Evolutionary conservation across 2,797 vertebrate genomes (phyloP).

Genomic region (Spinibarbus caldwelli): DNA sequence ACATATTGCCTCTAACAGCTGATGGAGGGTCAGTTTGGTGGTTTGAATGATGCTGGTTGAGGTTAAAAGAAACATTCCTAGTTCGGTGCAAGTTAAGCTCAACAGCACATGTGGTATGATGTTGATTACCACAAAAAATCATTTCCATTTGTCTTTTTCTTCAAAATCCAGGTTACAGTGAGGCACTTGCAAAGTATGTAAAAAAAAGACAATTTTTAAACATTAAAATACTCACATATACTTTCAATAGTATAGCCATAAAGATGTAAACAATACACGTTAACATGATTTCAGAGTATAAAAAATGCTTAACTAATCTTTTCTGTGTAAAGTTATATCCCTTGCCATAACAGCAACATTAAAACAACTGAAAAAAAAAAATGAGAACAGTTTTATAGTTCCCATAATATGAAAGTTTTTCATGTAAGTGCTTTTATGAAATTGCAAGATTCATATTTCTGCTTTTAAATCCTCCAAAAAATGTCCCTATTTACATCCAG

Average conservation of each 20-base stretch:
- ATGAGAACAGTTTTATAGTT: neutral
- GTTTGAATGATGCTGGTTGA: neutral
- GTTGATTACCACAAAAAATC: neutral
- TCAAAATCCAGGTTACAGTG: neutral
- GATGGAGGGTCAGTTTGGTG: neutral
- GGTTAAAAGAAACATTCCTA: neutral
- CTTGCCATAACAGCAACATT: neutral
- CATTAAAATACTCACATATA: neutral
- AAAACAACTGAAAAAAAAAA: no score
- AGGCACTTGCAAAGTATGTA: neutral
- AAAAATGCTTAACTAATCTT: neutral
- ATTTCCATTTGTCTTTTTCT: neutral
- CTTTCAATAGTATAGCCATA: neutral
- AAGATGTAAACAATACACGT: neutral
- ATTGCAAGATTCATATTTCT: neutral
- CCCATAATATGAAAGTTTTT: no score
- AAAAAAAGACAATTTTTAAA: neutral
- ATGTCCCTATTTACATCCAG: neutral
- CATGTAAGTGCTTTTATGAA: neutral
- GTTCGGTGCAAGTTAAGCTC: neutral
- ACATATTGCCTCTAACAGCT: constrained; percentile 18
- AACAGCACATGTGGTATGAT: neutral
- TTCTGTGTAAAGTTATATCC: neutral
- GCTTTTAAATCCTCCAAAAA: neutral
- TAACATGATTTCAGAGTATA: neutral